Base-by-base conservation (phyloP, 2,113 vertebrate genomes). In the Forbesichthys papilliferus region DNA sequence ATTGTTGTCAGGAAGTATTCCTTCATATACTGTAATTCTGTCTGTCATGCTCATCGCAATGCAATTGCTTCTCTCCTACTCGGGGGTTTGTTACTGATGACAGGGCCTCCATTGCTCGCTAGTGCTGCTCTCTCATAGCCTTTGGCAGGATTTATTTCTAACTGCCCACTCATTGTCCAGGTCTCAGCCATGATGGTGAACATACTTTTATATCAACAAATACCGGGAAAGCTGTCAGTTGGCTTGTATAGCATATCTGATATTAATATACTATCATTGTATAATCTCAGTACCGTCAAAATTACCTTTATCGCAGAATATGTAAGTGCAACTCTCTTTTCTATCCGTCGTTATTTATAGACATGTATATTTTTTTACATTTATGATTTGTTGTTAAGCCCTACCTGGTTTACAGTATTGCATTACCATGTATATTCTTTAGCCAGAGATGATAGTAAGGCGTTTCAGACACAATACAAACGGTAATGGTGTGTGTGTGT, bases 361-460 rank as follows among this genome's bases (percentile, higher is more conserved):
- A 42, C 20, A 60, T 77, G 71, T 47, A 67, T 67, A 61, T 70
- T 49, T 53, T 67, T 66, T 48, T 58, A 73, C 70, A 72, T 82
- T 74, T 27, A 84, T 81, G 65, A 79, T 81, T 56, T 27, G 55
- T 65, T 36, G 63, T 77, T 82, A 66, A 42, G 36, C 36, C 36
- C 36, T 42, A 8, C 36, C 36, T 42, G 4, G 36, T 42, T 8
- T 42, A 8, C 18, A 58, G 56, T 3, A 20, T 20, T 34, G 56
- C 11, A 9, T 58, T 20, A 16, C 8, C 10, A 33, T 57, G 8
- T 18, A 12, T 6, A 18, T 68, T 61, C 74, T 81, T 79, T 13
- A 12, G 42, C 36, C 12, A 34, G 12, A 33, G 75, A 49, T 36
- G 72, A 74, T 46, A 16, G 13, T 11, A 7, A 16, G 7, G 52